Evolutionary conservation across 2,888 invertebrate genomes (phyloP).

Genomic region (Lasioglossum malachurum): DNA sequence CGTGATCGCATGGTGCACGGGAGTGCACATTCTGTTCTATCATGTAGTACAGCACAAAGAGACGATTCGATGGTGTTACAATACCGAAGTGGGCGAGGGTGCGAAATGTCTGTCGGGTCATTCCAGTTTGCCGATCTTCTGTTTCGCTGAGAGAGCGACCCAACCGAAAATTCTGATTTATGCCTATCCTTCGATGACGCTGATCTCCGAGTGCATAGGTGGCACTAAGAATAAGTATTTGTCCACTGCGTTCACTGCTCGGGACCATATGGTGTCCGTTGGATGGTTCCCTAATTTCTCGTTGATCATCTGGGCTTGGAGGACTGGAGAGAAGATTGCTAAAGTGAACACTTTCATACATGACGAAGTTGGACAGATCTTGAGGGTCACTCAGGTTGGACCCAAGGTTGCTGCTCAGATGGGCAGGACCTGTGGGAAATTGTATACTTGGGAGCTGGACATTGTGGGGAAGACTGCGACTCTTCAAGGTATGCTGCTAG

Average conservation of each 20-base stretch:
- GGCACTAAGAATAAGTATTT: slow-evolving; percentile 72
- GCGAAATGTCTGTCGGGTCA: slow-evolving; percentile 78
- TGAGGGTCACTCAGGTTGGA: slow-evolving; percentile 66
- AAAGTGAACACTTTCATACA: slow-evolving; percentile 78
- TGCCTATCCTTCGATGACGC: slow-evolving; percentile 87
- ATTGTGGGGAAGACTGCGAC: slow-evolving; percentile 59
- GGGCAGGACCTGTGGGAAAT: slow-evolving; percentile 73
- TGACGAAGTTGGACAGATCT: slow-evolving; percentile 74
- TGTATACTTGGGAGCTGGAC: slow-evolving; percentile 77
- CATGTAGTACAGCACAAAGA: slow-evolving; percentile 65
- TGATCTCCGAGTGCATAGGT: slow-evolving; percentile 75
- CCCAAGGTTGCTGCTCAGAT: slow-evolving; percentile 75
- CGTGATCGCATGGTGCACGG: slow-evolving; percentile 79
- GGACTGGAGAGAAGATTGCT: slow-evolving; percentile 86
- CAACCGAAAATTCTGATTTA: slow-evolving; percentile 87
- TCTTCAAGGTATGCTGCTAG: background rate
- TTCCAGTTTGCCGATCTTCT: slow-evolving; percentile 79
- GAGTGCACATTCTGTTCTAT: slow-evolving; percentile 77
- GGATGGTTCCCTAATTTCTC: slow-evolving; percentile 80
- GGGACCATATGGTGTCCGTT: slow-evolving; percentile 75
- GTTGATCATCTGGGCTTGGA: slow-evolving; percentile 90
- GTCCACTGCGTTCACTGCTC: slow-evolving; percentile 75
- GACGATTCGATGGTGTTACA: slow-evolving; percentile 68
- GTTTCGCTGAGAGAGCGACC: slow-evolving; percentile 89
- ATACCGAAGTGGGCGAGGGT: slow-evolving; percentile 73